Base-by-base conservation (phyloP, 2,797 vertebrate species). In the Coregonus suidteri region DNA sequence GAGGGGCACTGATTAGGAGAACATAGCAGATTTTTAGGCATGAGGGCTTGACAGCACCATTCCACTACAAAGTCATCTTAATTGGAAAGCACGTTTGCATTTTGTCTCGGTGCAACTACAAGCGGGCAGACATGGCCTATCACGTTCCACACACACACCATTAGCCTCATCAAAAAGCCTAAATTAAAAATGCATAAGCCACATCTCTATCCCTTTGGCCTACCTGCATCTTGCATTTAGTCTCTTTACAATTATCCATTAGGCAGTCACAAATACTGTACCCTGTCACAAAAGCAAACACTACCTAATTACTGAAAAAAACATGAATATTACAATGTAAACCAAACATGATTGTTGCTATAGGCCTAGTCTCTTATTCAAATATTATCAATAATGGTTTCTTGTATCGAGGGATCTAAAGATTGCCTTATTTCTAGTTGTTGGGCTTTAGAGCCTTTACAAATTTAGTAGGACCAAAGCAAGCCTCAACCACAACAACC, bases 131-230 rank as follows among this genome's bases (percentile, higher is more conserved):
- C 35, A 14, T 20, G 30, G 69, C 75, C 68, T 59, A 71, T 77
- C 51, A 52, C 64, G 66, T 75, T 77, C 75, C 78, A 54, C 73
- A 78, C 73, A 78, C 54, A 69, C 51, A 16, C 68, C 51, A 71
- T 73, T 75, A 54, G 77, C 72, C 53, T 13, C 15, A 30, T 59
- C 74, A 30, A 77, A 64, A 51, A 71, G 76, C 3, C 14, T n/a
- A 9, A 52, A 84, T 86, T 83, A 86, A 86, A 81, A 80, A 84
- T 81, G 64, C 76, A 84, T 83, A 2, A 47, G 37, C 47, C 59
- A 34, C 75, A 72, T 52, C 70, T 18, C 30, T 62, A n/a, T 16
- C 59, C 76, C 14, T 65, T 54, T 62, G 16, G 54, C 16, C 74
- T 47, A 65, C 70, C 54, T 37, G 41, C 34, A 35, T 66, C 75